Evolutionary conservation across 2,113 vertebrate genomes (phyloP).

Genomic region (Hydrolagus affinis): DNA sequence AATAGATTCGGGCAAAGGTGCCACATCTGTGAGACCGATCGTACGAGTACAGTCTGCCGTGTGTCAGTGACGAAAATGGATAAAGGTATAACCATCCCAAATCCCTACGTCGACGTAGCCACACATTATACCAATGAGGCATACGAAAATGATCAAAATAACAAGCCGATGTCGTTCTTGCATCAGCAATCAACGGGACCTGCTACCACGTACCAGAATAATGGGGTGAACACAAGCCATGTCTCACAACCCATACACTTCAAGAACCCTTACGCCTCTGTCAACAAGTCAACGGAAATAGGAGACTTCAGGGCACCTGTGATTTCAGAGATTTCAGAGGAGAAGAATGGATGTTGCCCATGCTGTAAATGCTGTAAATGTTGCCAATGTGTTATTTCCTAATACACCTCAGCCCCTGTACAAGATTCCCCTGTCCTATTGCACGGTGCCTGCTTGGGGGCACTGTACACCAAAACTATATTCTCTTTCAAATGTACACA

Average conservation of each 20-base stretch:
- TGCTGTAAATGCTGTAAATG: neutral
- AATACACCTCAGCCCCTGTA: neutral
- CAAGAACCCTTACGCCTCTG: conserved; percentile 8
- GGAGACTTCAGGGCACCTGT: neutral
- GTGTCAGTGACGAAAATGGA: neutral
- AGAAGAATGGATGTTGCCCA: too few species aligned
- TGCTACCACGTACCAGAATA: neutral
- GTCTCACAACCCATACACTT: neutral
- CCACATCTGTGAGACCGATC: neutral
- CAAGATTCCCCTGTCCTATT: too few species aligned
- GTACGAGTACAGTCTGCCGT: neutral
- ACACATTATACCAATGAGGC: neutral
- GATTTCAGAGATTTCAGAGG: neutral
- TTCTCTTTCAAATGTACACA: too few species aligned
- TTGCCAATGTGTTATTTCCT: neutral
- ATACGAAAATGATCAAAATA: neutral
- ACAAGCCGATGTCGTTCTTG: neutral
- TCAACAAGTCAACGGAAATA: neutral
- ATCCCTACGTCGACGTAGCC: neutral
- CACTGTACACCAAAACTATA: too few species aligned
- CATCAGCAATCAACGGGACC: neutral
- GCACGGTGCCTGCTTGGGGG: too few species aligned
- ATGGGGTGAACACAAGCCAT: too few species aligned
- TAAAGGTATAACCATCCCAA: neutral
- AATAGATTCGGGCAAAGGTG: neutral